Evolutionary conservation across 2,888 invertebrate species (phyloP).

Genomic region (Mantis religiosa): DNA sequence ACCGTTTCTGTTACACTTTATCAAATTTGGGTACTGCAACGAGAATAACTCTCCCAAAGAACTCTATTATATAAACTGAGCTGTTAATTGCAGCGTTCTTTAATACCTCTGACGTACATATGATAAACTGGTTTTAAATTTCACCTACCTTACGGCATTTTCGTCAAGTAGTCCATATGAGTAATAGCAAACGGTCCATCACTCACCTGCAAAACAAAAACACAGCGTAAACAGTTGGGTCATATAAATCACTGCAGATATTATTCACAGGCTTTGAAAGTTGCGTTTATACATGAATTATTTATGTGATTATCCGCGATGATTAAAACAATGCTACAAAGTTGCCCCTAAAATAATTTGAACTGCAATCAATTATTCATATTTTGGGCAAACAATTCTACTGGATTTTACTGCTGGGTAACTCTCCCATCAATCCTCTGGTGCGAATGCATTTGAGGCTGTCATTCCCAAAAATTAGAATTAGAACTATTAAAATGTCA

Average conservation of each 20-base stretch:
- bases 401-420: not conserved
- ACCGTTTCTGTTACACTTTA: too few relatives aligned
- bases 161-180: not conserved
- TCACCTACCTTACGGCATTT: not conserved
- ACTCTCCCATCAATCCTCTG: too few relatives aligned
- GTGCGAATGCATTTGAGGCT: too few relatives aligned
- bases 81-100: too few relatives aligned
- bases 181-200: not conserved
- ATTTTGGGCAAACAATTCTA: not conserved
- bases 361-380: not conserved
- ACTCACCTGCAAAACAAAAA: not conserved
- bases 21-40: too few relatives aligned
- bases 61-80: too few relatives aligned
- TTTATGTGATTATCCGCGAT: not conserved
- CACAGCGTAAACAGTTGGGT: not conserved
- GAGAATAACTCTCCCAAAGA: too few relatives aligned
- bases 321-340: not conserved
- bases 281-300: not conserved
- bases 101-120: too few relatives aligned
- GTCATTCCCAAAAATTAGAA: too few relatives aligned
- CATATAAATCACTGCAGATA: not conserved
- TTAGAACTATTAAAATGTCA: too few relatives aligned
- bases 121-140: not conserved
- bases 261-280: not conserved
- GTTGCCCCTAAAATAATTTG: not conserved